Evolutionary conservation across 2,888 invertebrate species (phyloP), one percentile per base, ranked within the genome.

Genomic region (Mayetiola destructor): DNA sequence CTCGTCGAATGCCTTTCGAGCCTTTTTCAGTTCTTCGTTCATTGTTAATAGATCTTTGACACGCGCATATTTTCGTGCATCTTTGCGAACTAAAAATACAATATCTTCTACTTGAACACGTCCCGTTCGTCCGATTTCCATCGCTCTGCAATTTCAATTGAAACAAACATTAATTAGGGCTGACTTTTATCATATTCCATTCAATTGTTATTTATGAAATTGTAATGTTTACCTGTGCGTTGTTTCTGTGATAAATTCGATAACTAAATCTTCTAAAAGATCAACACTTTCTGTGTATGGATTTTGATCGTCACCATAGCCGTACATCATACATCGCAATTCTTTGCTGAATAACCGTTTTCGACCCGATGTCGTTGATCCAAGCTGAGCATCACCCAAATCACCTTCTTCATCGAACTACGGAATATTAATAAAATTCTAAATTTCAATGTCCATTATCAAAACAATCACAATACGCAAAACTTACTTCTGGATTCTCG

Each of bases 241-340:
- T 76, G 90, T 94, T 76, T 96, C 94, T 2, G 91, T 91, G 29
- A 97, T 91, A 71, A 93, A 99, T 74, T 97, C 95, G 63, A 97
- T 91, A 0, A 97, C 96, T 53, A 99, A 75, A 72, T 99, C 96
- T 74, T 99, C 99, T 55, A 99, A 76, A 53, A 96, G 79, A 70
- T 99, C 97, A 0, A 99, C 95, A 68, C 95, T 95, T 74, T 99
- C 97, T 1, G 97, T 97, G 67, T 94, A 97, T 0, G 99, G 97
- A 75, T 96, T 97, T 70, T 94, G 93, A 69, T 99, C 97, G 72
- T 99, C 99, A 4, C 99, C 99, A 77, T 99, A 99, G 0, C 99
- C 99, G 71, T 93, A 99, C 93, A 99, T 95, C 97, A 99, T 99
- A 64, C 93, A 92, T 30, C 94, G 79, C 40, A 96, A 73, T 71